phyloP scores from a whole-genome alignment of 2,797 vertebrate genomes.

The Sebastes matsubarae region DNA sequence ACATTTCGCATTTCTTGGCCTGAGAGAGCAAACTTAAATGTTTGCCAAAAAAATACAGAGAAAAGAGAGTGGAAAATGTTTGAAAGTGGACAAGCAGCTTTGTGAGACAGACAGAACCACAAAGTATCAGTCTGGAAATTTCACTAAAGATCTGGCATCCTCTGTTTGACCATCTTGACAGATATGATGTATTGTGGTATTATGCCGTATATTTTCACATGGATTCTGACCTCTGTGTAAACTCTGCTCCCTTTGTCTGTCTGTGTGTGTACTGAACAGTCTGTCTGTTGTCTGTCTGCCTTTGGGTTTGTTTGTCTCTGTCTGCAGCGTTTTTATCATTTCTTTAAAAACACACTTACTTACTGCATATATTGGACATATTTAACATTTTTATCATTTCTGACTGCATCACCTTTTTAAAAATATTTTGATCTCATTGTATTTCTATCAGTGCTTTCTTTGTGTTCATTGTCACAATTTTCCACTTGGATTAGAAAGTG shows the following conservation, averaged over 20 bases:
- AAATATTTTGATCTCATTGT: neutral
- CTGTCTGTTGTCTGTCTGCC: neutral
- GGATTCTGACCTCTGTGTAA: conserved; percentile 14
- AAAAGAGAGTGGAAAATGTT: neutral
- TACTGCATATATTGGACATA: neutral
- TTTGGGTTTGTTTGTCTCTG: neutral
- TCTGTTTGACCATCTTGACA: conserved; percentile 18
- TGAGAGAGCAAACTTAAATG: neutral
- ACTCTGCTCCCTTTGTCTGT: conserved; percentile 1
- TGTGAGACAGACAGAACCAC: neutral
- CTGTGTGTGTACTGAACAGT: neutral
- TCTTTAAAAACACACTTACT: neutral
- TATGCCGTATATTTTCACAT: conserved; percentile 1
- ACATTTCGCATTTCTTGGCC: neutral
- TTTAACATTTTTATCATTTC: neutral
- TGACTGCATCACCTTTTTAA: neutral
- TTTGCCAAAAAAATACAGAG: neutral
- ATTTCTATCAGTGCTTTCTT: neutral
- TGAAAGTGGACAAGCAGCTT: neutral
- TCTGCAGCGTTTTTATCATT: neutral
- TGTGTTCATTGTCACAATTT: neutral
- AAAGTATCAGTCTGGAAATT: neutral
- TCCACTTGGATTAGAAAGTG: neutral
- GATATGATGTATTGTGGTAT: neutral
- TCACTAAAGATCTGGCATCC: neutral